Conservation (phyloP, 2,888 invertebrate species). For the Drosophila testacea region DNA sequence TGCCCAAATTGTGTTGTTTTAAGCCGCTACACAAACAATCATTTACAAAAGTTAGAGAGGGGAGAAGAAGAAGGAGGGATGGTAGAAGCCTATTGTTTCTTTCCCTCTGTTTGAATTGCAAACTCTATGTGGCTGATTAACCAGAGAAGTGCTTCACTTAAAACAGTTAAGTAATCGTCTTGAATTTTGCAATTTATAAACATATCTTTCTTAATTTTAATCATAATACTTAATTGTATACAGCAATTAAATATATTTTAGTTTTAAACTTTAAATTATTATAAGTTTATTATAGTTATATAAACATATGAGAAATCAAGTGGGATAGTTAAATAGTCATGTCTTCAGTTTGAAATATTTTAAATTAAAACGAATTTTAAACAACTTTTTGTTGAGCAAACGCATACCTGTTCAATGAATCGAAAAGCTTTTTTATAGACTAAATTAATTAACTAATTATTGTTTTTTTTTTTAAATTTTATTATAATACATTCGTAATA, state of each 20-base stretch:
- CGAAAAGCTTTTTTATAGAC: no score
- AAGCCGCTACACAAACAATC: conserved; percentile 46
- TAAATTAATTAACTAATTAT: no score
- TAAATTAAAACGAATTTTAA: no score
- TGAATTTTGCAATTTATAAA: background rate
- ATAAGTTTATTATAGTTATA: background rate
- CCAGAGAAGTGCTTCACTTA: background rate
- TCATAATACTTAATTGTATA: no score
- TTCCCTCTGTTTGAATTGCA: background rate
- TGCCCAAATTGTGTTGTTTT: conserved; percentile 44
- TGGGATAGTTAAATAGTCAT: no score
- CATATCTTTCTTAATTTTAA: no score
- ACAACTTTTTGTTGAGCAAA: no score
- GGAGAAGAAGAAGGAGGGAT: background rate
- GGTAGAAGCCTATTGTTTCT: background rate
- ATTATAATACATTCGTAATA: no score
- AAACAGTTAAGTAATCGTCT: background rate
- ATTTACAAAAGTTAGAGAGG: conserved; percentile 10
- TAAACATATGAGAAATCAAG: no score
- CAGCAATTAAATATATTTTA: background rate
- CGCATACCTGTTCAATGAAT: no score
- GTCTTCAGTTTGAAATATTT: no score
- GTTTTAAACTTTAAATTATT: background rate
- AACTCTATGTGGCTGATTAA: conserved; percentile 1
- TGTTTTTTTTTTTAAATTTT: no score